Evolutionary conservation across 2,888 invertebrate genomes (phyloP), one percentile per base, ranked within the genome.

Genomic region (Gastracanthus pulcherrimus): DNA sequence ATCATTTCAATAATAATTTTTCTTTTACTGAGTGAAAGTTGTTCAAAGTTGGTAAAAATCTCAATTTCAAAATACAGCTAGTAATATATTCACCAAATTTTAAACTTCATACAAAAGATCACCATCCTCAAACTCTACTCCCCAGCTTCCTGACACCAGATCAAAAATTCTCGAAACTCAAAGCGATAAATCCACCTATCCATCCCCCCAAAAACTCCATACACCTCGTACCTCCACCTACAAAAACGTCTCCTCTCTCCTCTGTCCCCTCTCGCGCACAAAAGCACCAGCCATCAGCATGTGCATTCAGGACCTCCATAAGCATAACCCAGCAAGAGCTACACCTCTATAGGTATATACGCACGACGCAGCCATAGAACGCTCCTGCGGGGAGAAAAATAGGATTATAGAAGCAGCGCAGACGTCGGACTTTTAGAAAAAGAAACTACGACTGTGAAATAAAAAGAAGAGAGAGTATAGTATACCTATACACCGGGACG

Each of bases 371-470:
- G 51, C 51, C 51, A 55, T 55, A 55, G 26, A 55, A 55, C 23
- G 23, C 7, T 55, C 62, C 34, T 36, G 19, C 62, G 19, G 62
- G 62, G 62, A 62, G 62, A 62, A 62, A 62, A 62, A 62, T 62
- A 36, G 62, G 62, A 62, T 62, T 62, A 62, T 62, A 62, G 51
- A 55, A 2, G 51, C 23, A 26, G 7, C 51, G n/a, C 4, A 9
- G 23, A 2, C 23, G n/a, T n/a, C n/a, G n/a, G n/a, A n/a, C n/a
- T n/a, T n/a, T n/a, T n/a, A 51, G 51, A 51, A 23, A 51, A 23
- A n/a, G 19, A 19, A 16, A 23, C 19, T 19, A 51, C 7, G 23
- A 6, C n/a, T 3, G 48, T 19, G 48, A 13, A n/a, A 5, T 1
- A 48, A 9, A 48, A n/a, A 23, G 23, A 5, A 48, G 48, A 48